phyloP scores from a whole-genome alignment of 2,113 vertebrate species.

The Lutjanus erythropterus region DNA sequence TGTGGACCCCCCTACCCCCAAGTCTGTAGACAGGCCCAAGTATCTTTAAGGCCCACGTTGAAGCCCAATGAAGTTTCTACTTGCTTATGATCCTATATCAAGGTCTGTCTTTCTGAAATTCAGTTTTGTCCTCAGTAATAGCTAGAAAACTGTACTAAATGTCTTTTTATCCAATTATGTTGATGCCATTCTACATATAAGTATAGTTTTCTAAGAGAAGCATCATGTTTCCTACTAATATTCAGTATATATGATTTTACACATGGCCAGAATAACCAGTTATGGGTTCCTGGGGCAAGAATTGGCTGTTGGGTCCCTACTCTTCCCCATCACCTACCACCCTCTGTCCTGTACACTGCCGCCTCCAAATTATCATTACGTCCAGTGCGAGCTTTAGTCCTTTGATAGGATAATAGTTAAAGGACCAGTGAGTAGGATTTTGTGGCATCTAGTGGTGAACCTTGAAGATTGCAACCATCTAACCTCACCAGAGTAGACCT shows the following conservation, averaged over 20 bases:
- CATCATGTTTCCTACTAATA: background rate
- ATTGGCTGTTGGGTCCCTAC: background rate
- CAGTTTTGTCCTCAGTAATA: background rate
- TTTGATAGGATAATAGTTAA: background rate
- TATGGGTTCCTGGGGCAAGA: background rate
- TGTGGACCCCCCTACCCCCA: slow-evolving; percentile 17
- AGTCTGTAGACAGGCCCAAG: slow-evolving; percentile 13
- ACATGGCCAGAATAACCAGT: background rate
- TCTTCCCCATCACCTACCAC: background rate
- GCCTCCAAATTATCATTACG: background rate
- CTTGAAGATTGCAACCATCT: too few relatives aligned
- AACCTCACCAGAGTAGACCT: too few relatives aligned
- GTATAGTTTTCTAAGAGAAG: background rate
- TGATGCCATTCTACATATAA: background rate
- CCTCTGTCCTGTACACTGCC: too few relatives aligned
- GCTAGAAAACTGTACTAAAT: background rate
- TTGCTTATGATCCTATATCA: slow-evolving; percentile 18
- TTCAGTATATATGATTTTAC: background rate
- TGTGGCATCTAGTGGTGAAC: too few relatives aligned
- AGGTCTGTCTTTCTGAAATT: background rate
- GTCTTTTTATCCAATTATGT: background rate
- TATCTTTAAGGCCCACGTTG: slow-evolving; percentile 11
- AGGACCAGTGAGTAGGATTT: too few relatives aligned
- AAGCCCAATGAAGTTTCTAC: background rate
- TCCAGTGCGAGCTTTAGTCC: background rate